These are phyloP conservation scores for Aleiodes sp. DNA, from an alignment of 1,140 invertebrate species.

Conservation along the genomic window DNA sequence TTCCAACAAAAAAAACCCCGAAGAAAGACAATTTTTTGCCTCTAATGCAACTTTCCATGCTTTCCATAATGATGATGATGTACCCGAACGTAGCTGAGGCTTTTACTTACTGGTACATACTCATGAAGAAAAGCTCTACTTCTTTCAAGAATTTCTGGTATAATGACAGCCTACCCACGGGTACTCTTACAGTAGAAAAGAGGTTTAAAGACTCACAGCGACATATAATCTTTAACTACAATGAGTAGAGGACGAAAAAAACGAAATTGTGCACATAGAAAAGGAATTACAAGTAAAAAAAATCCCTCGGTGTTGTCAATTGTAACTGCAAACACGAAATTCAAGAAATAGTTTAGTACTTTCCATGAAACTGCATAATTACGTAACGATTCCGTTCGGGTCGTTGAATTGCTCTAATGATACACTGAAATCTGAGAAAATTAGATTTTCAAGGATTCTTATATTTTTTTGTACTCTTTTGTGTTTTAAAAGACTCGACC, in stretches of 20 bases:
- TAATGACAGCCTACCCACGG: not conserved
- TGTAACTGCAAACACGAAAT: too few relatives aligned
- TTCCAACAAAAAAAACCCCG: not conserved
- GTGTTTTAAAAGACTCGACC: too few relatives aligned
- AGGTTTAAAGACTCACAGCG: constrained; percentile 9
- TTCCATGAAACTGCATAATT: too few relatives aligned
- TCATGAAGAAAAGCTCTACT: not conserved
- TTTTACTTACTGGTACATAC: not conserved
- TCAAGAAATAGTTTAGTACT: too few relatives aligned
- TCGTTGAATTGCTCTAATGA: too few relatives aligned
- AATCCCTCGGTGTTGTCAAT: too few relatives aligned
- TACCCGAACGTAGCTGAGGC: not conserved
- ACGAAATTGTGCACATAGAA: too few relatives aligned
- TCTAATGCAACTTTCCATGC: not conserved
- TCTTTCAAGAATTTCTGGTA: not conserved
- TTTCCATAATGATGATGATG: constrained; percentile 11
- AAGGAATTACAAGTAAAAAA: too few relatives aligned
- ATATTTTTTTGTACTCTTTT: too few relatives aligned
- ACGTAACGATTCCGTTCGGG: too few relatives aligned
- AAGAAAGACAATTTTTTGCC: not conserved
- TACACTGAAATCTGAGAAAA: too few relatives aligned
- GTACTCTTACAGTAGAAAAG: not conserved
- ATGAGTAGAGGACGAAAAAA: not conserved
- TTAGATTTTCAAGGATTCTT: too few relatives aligned
- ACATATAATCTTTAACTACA: not conserved